Evolutionary conservation across 2,113 vertebrate species (phyloP).

Genomic region (Ochotona princeps): DNA sequence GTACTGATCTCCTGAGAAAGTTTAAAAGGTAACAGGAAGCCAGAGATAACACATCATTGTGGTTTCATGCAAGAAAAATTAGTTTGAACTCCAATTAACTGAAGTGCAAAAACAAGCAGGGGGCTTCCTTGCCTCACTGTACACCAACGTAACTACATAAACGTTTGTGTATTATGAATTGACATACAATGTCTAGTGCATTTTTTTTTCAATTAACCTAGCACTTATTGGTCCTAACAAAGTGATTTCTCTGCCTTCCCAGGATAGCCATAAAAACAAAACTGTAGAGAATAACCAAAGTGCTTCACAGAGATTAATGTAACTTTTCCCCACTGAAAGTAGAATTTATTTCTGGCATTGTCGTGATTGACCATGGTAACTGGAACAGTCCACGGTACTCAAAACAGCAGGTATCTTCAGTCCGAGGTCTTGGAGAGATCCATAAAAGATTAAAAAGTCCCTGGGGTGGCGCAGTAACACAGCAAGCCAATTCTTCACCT

Average conservation of each 20-base stretch:
- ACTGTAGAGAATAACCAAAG: neutral
- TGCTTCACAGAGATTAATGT: neutral
- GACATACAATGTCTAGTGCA: slow-evolving; percentile 29
- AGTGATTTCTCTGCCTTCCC: neutral
- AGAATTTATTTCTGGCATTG: neutral
- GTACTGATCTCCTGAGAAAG: neutral
- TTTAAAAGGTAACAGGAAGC: neutral
- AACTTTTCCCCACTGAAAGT: slow-evolving; percentile 12
- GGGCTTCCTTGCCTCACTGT: neutral
- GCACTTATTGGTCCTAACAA: neutral
- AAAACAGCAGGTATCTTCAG: neutral
- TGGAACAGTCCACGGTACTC: neutral
- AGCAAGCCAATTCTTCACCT: too few relatives aligned
- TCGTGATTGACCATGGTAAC: neutral
- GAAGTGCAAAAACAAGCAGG: neutral
- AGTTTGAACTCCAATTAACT: slow-evolving; percentile 36
- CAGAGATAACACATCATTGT: neutral
- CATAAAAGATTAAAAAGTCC: neutral
- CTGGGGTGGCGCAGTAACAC: too few relatives aligned
- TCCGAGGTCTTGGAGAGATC: neutral
- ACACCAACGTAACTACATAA: neutral
- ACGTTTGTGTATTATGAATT: neutral
- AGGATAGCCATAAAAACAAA: neutral
- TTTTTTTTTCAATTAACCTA: slow-evolving; percentile 11
- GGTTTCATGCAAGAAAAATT: slow-evolving; percentile 45